Base-by-base conservation (phyloP, 1,140 invertebrate species). In the Plectus sambesii region DNA sequence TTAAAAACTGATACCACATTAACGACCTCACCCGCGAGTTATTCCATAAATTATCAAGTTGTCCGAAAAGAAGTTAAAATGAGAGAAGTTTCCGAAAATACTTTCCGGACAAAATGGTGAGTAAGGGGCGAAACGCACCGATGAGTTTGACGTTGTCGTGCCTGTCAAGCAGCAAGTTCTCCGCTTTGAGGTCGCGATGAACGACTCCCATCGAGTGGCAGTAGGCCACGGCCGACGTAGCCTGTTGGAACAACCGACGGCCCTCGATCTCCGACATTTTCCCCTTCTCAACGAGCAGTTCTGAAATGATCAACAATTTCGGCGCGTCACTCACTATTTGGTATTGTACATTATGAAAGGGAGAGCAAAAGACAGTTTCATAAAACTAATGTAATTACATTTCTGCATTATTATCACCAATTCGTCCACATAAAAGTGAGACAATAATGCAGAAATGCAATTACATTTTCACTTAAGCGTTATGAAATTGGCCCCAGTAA, bases 61-160 rank as follows among this genome's bases (percentile, higher is more conserved):
- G 9, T 41, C 9, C 12, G 39, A n/a, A 41, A 9, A 9, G n/a
- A 33, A 33, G 12, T 17, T 12, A 12, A 33, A n/a, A n/a, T n/a
- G n/a, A 33, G 12, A 12, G 30, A 33, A 12, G n/a, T n/a, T n/a
- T n/a, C n/a, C n/a, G n/a, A n/a, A n/a, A n/a, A n/a, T n/a, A n/a
- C n/a, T n/a, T n/a, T n/a, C n/a, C 30, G 30, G 12, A n/a, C 30
- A 33, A 33, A 33, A n/a, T n/a, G n/a, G n/a, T n/a, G n/a, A 12
- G 30, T 12, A 12, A 12, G 12, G 30, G n/a, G n/a, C 17, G n/a
- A n/a, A 12, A 33, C 33, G 52, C 38, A 77, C 75, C 76, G 42
- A 89, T 87, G 23, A 94, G 79, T 77, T 94, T 94, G 30, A 94
- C 87, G 67, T 90, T 88, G 77, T 88, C 83, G 65, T 89, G 81